These are phyloP conservation scores for Megalopta genalis DNA, from an alignment of 1,140 invertebrate species.

Conservation along the genomic window DNA sequence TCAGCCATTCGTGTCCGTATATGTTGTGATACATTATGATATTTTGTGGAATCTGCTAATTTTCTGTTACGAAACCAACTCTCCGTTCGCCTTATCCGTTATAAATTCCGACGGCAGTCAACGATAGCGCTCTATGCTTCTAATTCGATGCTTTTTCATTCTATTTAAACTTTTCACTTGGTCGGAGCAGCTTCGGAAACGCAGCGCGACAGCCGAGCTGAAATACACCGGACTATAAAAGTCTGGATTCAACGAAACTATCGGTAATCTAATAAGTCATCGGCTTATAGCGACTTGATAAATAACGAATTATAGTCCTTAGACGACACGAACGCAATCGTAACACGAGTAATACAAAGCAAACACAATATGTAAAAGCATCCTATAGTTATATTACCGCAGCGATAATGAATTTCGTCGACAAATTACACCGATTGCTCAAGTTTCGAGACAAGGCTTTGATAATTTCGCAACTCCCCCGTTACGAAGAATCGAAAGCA, in stretches of 20 bases:
- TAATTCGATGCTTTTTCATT: too few species aligned
- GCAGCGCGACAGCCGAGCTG: background rate
- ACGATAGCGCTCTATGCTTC: too few species aligned
- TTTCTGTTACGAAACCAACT: too few species aligned
- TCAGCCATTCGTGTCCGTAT: too few species aligned
- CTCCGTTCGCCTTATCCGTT: too few species aligned
- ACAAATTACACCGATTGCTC: background rate
- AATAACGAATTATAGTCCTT: background rate
- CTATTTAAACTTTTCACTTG: too few species aligned
- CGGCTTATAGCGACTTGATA: background rate
- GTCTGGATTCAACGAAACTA: background rate
- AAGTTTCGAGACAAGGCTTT: background rate
- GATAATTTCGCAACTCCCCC: background rate
- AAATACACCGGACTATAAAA: background rate
- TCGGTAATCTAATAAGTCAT: background rate
- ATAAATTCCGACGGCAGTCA: too few species aligned
- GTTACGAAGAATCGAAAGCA: background rate
- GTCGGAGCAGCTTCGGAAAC: too few species aligned
- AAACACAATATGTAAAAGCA: background rate
- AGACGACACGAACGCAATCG: background rate
- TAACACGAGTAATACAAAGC: background rate
- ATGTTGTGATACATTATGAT: too few species aligned
- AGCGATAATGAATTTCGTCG: background rate
- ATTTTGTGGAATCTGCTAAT: too few species aligned
- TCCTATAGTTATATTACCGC: background rate